A percentile compares a stretch with the other conserved stretches of the same genome.
Conservation (phyloP, 23 tunicate genomes). For the Trididemnum clinides region DNA sequence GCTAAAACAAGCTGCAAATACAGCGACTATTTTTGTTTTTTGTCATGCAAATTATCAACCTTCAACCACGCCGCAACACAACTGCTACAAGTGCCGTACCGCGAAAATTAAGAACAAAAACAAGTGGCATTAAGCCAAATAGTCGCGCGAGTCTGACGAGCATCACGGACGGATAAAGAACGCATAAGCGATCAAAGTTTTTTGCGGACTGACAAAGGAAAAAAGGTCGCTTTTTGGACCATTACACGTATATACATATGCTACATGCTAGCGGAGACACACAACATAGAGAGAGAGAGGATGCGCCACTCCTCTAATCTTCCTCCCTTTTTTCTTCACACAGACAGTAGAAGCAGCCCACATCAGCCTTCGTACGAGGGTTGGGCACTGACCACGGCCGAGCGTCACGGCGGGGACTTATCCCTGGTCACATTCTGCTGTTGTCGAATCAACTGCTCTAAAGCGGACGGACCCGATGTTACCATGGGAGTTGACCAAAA, state of each 20-base stretch:
- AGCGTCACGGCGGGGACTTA: slow-evolving; percentile 78
- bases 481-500: slow-evolving; percentile 80
- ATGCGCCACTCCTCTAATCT: neutral
- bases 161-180: slow-evolving; percentile 15
- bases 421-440: slow-evolving; percentile 74
- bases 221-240: slow-evolving; percentile 3
- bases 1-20: neutral
- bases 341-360: slow-evolving; percentile 16
- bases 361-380: neutral
- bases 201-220: neutral
- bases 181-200: neutral
- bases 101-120: neutral
- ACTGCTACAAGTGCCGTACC: slow-evolving; percentile 58
- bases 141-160: neutral
- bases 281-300: slow-evolving; percentile 41
- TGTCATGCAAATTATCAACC: slow-evolving; percentile 7
- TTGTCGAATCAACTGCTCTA: slow-evolving; percentile 79
- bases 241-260: slow-evolving; percentile 37
- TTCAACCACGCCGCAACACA: slow-evolving; percentile 4
- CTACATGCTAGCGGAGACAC: slow-evolving; percentile 30
- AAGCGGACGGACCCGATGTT: slow-evolving; percentile 77
- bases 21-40: neutral
- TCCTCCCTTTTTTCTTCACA: neutral
- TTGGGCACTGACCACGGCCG: neutral
- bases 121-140: neutral